These are phyloP conservation scores for Sitodiplosis mosellana DNA, from an alignment of 1,140 invertebrate species.

Conservation along the genomic window DNA sequence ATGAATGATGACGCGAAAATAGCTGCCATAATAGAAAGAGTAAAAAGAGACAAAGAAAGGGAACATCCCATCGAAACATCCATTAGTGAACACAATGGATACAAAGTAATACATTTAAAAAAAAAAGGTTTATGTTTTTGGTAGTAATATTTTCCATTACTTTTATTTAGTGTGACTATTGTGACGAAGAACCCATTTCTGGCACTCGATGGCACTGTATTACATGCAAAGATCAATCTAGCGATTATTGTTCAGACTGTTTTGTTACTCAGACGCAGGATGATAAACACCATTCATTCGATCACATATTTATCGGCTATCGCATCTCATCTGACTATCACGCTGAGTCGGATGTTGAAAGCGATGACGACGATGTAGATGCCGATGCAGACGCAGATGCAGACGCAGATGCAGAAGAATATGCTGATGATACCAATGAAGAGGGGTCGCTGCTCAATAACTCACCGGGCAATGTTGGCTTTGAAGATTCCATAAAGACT, in stretches of 20 bases:
- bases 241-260: constrained; percentile 1
- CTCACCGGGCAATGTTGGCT: not conserved
- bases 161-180: constrained; percentile 40
- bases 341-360: not conserved
- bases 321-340: not conserved
- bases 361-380: not conserved
- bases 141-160: not conserved
- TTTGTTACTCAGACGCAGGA: not conserved
- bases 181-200: constrained; percentile 42
- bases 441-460: not conserved
- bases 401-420: too few species aligned
- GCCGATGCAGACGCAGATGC: too few species aligned
- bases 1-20: constrained; percentile 2
- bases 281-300: not conserved
- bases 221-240: constrained; percentile 15
- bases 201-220: constrained; percentile 53
- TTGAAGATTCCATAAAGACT: not conserved
- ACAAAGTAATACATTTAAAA: constrained; percentile 27
- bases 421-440: not conserved
- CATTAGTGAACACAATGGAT: constrained; percentile 25
- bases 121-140: constrained; percentile 2
- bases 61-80: constrained; percentile 14
- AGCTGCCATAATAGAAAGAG: constrained; percentile 18
- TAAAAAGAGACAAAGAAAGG: constrained; percentile 19
- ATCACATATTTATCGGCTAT: not conserved